Percentiles rank a stretch among this genome's conserved stretches.
These are phyloP conservation scores for Sakesphorus luctuosus DNA, from an alignment of 2,113 vertebrate genomes.

Conservation along the genomic window DNA sequence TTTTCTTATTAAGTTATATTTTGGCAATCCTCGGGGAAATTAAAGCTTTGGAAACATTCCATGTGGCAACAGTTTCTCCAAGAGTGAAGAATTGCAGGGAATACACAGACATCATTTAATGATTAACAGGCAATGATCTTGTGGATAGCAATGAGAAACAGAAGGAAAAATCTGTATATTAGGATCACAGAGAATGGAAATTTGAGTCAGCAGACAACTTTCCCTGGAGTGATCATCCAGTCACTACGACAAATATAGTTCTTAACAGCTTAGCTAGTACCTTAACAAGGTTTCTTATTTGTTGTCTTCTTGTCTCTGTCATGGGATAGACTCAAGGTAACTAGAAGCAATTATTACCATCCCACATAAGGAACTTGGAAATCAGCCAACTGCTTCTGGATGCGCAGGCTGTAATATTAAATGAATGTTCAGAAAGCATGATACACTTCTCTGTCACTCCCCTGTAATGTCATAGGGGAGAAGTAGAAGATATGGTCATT, in stretches of 20 bases:
- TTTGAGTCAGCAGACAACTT: neutral
- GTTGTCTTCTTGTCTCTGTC: neutral
- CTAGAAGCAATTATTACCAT: neutral
- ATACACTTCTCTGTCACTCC: neutral
- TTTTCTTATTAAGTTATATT: slow-evolving; percentile 59
- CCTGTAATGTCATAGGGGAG: neutral
- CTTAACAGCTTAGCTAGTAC: neutral
- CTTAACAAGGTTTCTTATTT: neutral
- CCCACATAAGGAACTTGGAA: neutral
- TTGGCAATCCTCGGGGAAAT: slow-evolving; percentile 37
- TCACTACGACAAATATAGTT: neutral
- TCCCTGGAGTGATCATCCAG: neutral
- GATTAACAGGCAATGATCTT: slow-evolving; percentile 14
- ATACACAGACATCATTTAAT: neutral
- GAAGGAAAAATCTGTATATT: neutral
- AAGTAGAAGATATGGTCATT: neutral
- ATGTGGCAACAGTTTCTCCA: slow-evolving; percentile 25
- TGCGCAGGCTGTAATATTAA: neutral
- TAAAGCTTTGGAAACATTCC: slow-evolving; percentile 55
- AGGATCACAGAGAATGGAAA: neutral
- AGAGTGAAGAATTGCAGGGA: slow-evolving; percentile 21
- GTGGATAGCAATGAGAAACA: neutral
- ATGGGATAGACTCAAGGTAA: neutral
- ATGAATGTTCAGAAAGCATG: neutral
- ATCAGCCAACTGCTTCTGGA: neutral